These are phyloP conservation scores for Montipora capitata DNA, from an alignment of 92 coral and sea anemone species.

Conservation along the genomic window DNA sequence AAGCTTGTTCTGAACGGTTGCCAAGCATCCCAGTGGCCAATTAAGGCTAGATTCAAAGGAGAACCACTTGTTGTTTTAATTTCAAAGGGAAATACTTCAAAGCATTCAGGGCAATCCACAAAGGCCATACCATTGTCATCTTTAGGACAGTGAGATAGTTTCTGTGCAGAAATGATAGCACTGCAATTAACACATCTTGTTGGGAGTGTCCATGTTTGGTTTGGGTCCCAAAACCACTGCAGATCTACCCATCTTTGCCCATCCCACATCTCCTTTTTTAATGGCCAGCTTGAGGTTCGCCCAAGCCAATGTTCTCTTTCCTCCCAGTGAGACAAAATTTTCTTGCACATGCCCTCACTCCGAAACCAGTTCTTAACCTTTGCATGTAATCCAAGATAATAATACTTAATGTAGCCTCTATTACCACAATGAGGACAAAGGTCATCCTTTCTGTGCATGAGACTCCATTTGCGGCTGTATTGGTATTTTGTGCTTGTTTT, in stretches of 20 bases:
- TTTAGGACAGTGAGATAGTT: constrained; percentile 31
- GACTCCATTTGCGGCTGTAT: constrained; percentile 69
- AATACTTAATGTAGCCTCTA: constrained; percentile 50
- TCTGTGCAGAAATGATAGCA: constrained; percentile 39
- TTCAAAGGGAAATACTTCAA: constrained; percentile 32
- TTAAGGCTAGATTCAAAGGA: constrained; percentile 70
- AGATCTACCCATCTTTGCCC: constrained; percentile 72
- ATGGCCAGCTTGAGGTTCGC: constrained; percentile 44
- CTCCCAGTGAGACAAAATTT: constrained; percentile 75
- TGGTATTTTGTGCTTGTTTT: constrained; percentile 30
- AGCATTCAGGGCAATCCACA: constrained; percentile 73
- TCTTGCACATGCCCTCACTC: constrained; percentile 55
- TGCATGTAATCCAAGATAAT: constrained; percentile 52
- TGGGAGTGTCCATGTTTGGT: constrained; percentile 56
- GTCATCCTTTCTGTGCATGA: constrained; percentile 57
- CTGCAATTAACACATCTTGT: constrained; percentile 47
- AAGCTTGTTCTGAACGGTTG: constrained; percentile 63
- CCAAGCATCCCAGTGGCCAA: constrained; percentile 85
- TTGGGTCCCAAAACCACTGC: constrained; percentile 78
- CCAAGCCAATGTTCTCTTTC: constrained; percentile 73
- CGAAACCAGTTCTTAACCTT: constrained; percentile 76
- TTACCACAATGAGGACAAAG: constrained; percentile 65
- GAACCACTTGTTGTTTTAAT: constrained; percentile 52
- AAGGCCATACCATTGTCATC: constrained; percentile 26
- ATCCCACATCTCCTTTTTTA: constrained; percentile 76